Conservation (phyloP, 2,797 vertebrate species). For the Triplophysa bombifrons region DNA sequence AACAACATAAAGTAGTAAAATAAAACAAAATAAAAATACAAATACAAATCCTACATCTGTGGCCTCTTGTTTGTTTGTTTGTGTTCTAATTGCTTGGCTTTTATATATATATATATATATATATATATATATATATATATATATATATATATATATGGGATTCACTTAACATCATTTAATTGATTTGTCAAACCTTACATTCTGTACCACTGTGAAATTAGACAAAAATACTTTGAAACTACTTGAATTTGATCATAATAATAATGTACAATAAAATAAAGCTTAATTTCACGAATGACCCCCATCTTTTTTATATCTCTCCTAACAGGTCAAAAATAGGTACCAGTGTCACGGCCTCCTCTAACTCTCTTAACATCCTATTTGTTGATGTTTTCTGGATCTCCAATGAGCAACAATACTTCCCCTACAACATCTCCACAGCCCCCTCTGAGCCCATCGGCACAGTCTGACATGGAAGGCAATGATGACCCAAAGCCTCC, state of each 20-base stretch:
- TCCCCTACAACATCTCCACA: conserved; percentile 54
- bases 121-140: background rate
- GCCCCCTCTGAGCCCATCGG: conserved; percentile 48
- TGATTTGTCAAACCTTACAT: background rate
- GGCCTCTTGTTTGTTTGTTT: background rate
- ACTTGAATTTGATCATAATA: too few species aligned
- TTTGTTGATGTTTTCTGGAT: conserved; percentile 64
- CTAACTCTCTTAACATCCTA: conserved; percentile 22
- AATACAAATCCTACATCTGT: background rate
- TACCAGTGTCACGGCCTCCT: background rate
- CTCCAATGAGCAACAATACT: conserved; percentile 58
- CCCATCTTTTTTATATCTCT: background rate
- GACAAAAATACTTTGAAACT: too few species aligned
- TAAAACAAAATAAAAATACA: background rate
- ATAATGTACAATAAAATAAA: background rate
- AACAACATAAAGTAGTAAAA: conserved; percentile 1
- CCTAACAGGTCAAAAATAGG: conserved; percentile 10
- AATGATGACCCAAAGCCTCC: conserved; percentile 46
- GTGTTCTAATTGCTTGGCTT: background rate
- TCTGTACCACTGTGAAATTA: background rate
- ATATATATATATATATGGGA: background rate
- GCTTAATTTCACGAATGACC: background rate
- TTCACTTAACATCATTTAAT: background rate
- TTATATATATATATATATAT: background rate
- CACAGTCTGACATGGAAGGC: conserved; percentile 51